Evolutionary conservation across 2,888 invertebrate species (phyloP), one percentile per base, ranked within the genome.

Genomic region (Polyploca ridens): DNA sequence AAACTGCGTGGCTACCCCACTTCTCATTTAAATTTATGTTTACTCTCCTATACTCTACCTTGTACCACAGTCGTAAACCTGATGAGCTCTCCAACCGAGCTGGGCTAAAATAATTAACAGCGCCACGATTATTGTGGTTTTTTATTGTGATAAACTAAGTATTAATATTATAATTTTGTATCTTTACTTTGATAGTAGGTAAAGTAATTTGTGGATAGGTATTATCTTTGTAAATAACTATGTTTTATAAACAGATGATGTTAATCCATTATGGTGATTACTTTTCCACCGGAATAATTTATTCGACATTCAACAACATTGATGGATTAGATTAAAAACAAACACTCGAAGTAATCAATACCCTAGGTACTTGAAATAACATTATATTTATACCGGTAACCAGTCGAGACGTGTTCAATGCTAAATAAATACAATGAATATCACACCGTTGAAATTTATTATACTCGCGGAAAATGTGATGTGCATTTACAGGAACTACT

Each of bases 101-200:
- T 74, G 68, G 67, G 76, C 78, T 80, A 77, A 81, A 81, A 79
- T 82, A 83, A 83, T 82, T 81, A 83, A 81, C 76, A 78, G 73
- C 77, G 73, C 74, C 75, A 69, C 72, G 66, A 77, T 78, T 74
- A 75, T 71, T 74, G 72, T 64, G 72, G 69, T 67, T 72, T 72
- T n/a, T 73, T 33, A 63, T 16, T 61, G 16, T 46, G 0, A n/a
- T 46, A 46, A n/a, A 5, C n/a, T n/a, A 41, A 8, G 11, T 41
- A 35, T 5, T 41, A 41, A 41, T 13, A 13, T 41, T 41, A 3
- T 7, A 41, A 13, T 41, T 41, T 8, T 10, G 38, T 41, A 41
- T 13, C 4, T 41, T 41, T 6, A 41, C 38, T 8, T 7, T 8
- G n/a, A 46, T n/a, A n/a, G 3, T 58, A 38, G 7, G 6, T 41